phyloP scores from a whole-genome alignment of 2,797 vertebrate genomes.

The Alectoris magna region DNA sequence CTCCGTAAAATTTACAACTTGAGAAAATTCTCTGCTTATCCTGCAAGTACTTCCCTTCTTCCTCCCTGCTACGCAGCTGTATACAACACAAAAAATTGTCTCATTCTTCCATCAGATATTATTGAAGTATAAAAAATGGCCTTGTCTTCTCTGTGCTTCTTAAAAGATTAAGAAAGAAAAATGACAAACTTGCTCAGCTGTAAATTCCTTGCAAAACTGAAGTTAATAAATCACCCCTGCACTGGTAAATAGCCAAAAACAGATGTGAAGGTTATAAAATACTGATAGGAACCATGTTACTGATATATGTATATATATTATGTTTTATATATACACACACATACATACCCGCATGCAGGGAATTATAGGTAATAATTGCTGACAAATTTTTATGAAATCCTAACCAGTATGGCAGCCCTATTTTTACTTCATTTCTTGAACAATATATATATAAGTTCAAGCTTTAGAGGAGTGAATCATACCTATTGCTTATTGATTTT shows the following conservation, averaged over 20 bases:
- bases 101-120: not conserved
- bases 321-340: too few relatives aligned
- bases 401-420: not conserved
- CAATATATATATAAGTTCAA: not conserved
- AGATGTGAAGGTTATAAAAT: not conserved
- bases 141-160: slow-evolving; percentile 11
- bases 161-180: slow-evolving; percentile 52
- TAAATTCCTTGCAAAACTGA: slow-evolving; percentile 9
- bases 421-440: not conserved
- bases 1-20: slow-evolving; percentile 18
- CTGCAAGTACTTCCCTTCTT: not conserved
- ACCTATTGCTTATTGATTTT: slow-evolving; percentile 35
- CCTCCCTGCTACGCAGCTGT: not conserved
- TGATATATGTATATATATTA: not conserved
- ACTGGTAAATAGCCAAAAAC: slow-evolving; percentile 14
- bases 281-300: not conserved
- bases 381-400: not conserved
- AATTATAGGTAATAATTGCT: not conserved
- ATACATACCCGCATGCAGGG: too few relatives aligned
- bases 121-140: slow-evolving; percentile 5
- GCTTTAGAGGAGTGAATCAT: slow-evolving; percentile 3
- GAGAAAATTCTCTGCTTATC: not conserved
- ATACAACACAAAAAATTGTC: not conserved
- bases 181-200: slow-evolving; percentile 21
- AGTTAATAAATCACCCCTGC: slow-evolving; percentile 19